Conservation (phyloP, 2,888 invertebrate genomes). For the Cerastoderma edule region DNA sequence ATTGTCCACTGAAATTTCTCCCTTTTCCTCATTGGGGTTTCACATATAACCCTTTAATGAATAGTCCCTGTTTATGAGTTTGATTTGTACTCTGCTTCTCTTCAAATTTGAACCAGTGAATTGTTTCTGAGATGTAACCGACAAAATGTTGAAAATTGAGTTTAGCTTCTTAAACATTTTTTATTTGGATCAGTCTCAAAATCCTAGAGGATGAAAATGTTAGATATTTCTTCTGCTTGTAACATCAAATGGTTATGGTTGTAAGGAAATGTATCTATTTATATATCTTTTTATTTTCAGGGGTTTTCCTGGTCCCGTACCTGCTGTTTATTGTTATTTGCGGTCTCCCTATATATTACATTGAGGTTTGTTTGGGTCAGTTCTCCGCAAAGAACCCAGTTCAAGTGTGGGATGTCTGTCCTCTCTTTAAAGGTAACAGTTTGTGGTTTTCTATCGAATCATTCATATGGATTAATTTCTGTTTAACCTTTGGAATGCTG, state of each 20-base stretch:
- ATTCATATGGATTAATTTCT: background rate
- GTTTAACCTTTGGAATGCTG: background rate
- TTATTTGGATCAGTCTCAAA: background rate
- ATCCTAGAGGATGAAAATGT: background rate
- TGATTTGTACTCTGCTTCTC: no score
- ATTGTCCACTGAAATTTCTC: no score
- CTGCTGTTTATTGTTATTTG: conserved; percentile 86
- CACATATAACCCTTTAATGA: no score
- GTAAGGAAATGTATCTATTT: background rate
- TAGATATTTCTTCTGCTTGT: background rate
- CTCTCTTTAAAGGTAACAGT: conserved; percentile 85
- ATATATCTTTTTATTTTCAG: conserved; percentile 75
- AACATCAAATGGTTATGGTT: background rate
- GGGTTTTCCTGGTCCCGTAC: conserved; percentile 88
- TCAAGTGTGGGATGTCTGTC: conserved; percentile 86
- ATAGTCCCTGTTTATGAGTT: no score
- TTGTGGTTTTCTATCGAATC: background rate
- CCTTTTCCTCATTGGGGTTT: no score
- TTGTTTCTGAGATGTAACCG: no score
- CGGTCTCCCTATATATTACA: conserved; percentile 86
- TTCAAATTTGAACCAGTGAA: no score
- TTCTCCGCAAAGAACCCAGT: conserved; percentile 86
- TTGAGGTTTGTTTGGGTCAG: conserved; percentile 87
- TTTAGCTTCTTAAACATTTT: background rate
- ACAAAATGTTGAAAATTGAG: no score